Conservation (phyloP, 2,113 vertebrate genomes). For the Marmota flaviventris region DNA sequence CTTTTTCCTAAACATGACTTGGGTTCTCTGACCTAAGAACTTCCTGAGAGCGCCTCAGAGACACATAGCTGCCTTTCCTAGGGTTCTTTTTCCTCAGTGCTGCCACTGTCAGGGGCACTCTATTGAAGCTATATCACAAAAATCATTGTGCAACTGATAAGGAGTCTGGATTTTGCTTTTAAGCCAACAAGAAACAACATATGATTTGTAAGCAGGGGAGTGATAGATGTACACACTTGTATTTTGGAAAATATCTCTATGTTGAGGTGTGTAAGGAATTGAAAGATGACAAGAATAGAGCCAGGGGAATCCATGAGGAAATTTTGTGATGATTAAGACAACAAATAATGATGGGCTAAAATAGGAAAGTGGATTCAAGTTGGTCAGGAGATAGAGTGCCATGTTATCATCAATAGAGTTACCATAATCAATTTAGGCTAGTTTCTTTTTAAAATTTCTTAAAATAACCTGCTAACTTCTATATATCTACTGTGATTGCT, state of each 20-base stretch:
- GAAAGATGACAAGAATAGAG: background rate
- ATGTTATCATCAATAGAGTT: background rate
- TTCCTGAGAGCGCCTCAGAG: background rate
- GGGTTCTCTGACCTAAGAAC: background rate
- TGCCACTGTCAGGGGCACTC: background rate
- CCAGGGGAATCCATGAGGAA: background rate
- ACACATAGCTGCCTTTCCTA: no score
- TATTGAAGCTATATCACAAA: background rate
- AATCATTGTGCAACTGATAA: background rate
- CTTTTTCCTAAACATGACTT: background rate
- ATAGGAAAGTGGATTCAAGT: background rate
- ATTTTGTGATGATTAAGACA: background rate
- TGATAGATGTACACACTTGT: background rate
- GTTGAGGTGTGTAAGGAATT: background rate
- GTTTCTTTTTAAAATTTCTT: background rate
- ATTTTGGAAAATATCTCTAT: constrained; percentile 15
- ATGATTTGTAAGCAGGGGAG: background rate
- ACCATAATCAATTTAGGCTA: background rate
- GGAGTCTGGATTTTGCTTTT: background rate
- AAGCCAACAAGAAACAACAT: background rate
- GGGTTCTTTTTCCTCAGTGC: background rate
- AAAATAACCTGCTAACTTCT: background rate
- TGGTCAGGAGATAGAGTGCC: no score
- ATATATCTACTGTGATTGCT: background rate
- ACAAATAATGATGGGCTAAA: background rate